Conservation (phyloP, 2,797 vertebrate species). For the Alfaro cultratus region DNA sequence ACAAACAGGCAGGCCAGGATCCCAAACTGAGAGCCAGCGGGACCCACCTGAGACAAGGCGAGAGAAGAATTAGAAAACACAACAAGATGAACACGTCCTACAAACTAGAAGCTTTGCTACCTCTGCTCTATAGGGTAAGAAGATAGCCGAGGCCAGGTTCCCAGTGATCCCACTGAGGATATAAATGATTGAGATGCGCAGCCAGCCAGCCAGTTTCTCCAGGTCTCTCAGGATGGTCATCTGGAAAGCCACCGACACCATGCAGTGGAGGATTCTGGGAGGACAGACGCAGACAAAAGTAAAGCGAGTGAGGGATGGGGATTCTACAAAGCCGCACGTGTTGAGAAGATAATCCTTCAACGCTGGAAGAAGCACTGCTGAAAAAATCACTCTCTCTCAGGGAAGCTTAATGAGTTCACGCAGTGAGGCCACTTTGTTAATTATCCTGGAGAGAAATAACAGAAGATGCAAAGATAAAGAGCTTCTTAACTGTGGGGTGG, state of each 20-base stretch:
- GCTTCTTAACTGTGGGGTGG: slow-evolving; percentile 43
- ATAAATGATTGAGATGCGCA: slow-evolving; percentile 98
- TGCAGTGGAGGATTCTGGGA: slow-evolving; percentile 94
- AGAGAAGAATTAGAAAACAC: slow-evolving; percentile 6
- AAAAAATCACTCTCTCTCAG: slow-evolving; percentile 51
- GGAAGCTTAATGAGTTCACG: slow-evolving; percentile 62
- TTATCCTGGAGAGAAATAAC: slow-evolving; percentile 68
- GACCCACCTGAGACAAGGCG: slow-evolving; percentile 87
- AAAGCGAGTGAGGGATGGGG: slow-evolving; percentile 12
- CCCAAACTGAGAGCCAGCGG: slow-evolving; percentile 96
- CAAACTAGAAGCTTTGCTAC: slow-evolving; percentile 46
- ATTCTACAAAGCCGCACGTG: slow-evolving; percentile 52
- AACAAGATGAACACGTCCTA: background rate
- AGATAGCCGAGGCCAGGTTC: slow-evolving; percentile 96
- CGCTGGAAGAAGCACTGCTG: slow-evolving; percentile 46
- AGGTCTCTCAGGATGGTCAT: slow-evolving; percentile 97
- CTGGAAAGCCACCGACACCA: slow-evolving; percentile 96
- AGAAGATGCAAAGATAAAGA: slow-evolving; percentile 44
- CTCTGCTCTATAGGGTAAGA: slow-evolving; percentile 85
- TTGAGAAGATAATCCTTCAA: slow-evolving; percentile 56
- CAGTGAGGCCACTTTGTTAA: slow-evolving; percentile 74
- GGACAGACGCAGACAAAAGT: slow-evolving; percentile 32
- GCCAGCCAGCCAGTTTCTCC: slow-evolving; percentile 98
- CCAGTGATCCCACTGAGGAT: slow-evolving; percentile 96
- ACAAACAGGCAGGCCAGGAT: slow-evolving; percentile 98